These are phyloP conservation scores for Xanthia icteritia DNA, from an alignment of 2,888 invertebrate species.

Conservation along the genomic window DNA sequence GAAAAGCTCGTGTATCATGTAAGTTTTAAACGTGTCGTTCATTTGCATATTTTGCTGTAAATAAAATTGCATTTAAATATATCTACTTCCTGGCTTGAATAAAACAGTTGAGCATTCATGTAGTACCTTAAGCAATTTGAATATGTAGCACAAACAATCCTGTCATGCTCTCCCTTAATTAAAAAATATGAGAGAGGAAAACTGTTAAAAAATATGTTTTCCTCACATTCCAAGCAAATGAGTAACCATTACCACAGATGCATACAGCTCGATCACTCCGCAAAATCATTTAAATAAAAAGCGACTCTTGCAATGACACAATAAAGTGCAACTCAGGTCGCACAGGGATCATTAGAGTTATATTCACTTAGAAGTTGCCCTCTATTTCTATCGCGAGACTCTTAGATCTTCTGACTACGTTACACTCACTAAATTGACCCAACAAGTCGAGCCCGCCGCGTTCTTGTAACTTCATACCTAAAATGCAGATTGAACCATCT, in stretches of 20 bases:
- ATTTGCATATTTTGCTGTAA: background rate
- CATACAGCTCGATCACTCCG: no score
- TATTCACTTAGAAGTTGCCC: no score
- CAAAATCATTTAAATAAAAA: no score
- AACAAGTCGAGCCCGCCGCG: no score
- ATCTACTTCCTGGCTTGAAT: background rate
- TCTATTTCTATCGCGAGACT: no score
- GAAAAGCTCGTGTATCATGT: background rate
- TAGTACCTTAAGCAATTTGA: background rate
- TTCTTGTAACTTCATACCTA: no score
- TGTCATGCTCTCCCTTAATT: constrained; percentile 5
- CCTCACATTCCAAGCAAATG: constrained; percentile 40
- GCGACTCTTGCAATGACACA: no score
- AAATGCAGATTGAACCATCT: no score
- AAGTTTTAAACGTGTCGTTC: constrained; percentile 1
- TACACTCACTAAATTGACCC: no score
- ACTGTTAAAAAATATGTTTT: constrained; percentile 23
- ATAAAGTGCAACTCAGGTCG: no score
- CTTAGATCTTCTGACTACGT: no score
- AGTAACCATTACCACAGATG: constrained; percentile 46
- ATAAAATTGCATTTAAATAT: background rate
- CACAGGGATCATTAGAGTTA: no score
- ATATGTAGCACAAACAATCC: background rate
- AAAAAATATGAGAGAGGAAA: constrained; percentile 29
- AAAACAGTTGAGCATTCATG: background rate